These are phyloP conservation scores for Alcedo quadribrachys DNA, from an alignment of 2,797 vertebrate species.

Conservation along the genomic window DNA sequence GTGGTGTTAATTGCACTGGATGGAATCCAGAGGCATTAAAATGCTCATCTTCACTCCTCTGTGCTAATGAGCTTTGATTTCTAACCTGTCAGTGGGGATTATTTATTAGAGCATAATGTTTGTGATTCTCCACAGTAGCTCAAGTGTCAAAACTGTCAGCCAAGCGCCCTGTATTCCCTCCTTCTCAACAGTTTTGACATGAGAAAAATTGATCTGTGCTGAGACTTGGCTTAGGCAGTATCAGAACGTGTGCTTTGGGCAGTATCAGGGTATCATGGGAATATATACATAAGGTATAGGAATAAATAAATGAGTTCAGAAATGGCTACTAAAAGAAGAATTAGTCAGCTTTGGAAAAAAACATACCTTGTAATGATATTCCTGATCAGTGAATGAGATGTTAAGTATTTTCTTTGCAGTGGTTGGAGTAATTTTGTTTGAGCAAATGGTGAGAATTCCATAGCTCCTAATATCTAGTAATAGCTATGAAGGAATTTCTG, in stretches of 20 bases:
- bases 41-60: slow-evolving; percentile 4
- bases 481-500: background rate
- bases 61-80: slow-evolving; percentile 64
- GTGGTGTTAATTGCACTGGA: slow-evolving; percentile 59
- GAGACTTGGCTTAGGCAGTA: background rate
- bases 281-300: background rate
- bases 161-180: background rate
- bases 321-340: background rate
- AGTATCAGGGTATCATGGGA: background rate
- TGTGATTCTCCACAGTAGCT: slow-evolving; percentile 31
- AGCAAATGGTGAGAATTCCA: background rate
- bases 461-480: background rate
- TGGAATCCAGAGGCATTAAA: slow-evolving; percentile 67
- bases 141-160: background rate
- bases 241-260: background rate
- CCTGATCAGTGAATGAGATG: background rate
- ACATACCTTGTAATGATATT: background rate
- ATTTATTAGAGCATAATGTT: slow-evolving; percentile 47
- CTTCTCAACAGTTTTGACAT: background rate
- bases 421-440: background rate
- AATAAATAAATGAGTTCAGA: background rate
- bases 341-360: background rate
- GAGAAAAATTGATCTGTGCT: background rate
- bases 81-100: slow-evolving; percentile 46
- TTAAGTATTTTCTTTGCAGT: background rate